phyloP scores from a whole-genome alignment of 35 echinoderm and acorn worm genomes.

The Heliocidaris erythrogramma region DNA sequence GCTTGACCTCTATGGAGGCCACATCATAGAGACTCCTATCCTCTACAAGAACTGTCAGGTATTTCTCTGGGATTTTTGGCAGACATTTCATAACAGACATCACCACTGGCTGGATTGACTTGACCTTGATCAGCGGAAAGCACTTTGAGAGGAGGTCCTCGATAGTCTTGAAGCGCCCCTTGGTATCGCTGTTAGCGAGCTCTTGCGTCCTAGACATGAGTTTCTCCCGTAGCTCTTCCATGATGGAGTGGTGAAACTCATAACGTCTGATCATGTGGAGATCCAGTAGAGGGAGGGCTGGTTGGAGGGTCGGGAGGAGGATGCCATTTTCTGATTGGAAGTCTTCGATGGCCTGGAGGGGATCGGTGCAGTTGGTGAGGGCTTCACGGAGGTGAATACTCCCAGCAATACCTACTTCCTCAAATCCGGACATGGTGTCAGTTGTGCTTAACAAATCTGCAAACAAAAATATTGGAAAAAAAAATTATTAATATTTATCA shows the following conservation, averaged over 20 bases:
- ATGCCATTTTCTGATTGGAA: conserved; percentile 99
- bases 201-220: conserved; percentile 75
- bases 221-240: conserved; percentile 85
- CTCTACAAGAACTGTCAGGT: conserved; percentile 81
- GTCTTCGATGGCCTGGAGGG: conserved; percentile 90
- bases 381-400: conserved; percentile 86
- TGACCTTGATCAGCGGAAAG: conserved; percentile 80
- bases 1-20: conserved; percentile 85
- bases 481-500: no score
- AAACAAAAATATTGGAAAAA: no score
- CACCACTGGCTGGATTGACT: conserved; percentile 84
- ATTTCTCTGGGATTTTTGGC: conserved; percentile 91
- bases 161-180: conserved; percentile 79
- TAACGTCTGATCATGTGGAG: conserved; percentile 81
- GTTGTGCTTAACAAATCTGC: not conserved
- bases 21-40: conserved; percentile 82
- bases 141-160: conserved; percentile 96
- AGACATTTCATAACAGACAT: conserved; percentile 96
- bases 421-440: conserved; percentile 88
- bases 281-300: conserved; percentile 94
- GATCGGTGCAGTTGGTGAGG: conserved; percentile 95
- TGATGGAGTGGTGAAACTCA: conserved; percentile 96
- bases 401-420: conserved; percentile 97
- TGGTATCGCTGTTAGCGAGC: conserved; percentile 67
- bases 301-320: conserved; percentile 90